A percentile compares a stretch with the other conserved stretches of the same genome.
Evolutionary conservation across 2,888 invertebrate genomes (phyloP).

Genomic region (Protophormia terraenovae): DNA sequence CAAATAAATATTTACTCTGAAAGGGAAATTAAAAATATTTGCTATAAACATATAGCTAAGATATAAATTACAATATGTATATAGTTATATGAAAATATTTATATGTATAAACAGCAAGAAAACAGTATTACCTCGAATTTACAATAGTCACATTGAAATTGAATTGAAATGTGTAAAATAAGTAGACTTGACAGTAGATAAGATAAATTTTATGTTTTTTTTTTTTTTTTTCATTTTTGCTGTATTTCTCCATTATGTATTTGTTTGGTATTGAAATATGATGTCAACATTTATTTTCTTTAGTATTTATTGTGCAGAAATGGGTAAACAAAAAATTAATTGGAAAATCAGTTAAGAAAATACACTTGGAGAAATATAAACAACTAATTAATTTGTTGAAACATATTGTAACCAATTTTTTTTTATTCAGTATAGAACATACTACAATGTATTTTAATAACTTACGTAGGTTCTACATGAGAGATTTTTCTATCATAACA

Average conservation of each 20-base stretch:
- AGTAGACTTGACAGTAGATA: constrained; percentile 27
- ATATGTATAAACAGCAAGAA: background rate
- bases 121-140: background rate
- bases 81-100: background rate
- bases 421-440: no score
- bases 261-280: constrained; percentile 26
- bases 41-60: background rate
- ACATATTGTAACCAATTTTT: no score
- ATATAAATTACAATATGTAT: background rate
- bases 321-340: background rate
- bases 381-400: no score
- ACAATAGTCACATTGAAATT: background rate
- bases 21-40: background rate
- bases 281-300: constrained; percentile 39
- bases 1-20: background rate
- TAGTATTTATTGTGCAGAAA: background rate
- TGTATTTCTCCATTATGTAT: no score
- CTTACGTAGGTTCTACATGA: no score
- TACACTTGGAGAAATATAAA: background rate
- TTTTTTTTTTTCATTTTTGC: no score
- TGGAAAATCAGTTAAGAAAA: background rate
- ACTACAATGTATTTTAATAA: no score
- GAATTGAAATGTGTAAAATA: background rate
- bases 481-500: no score
- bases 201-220: constrained; percentile 35